Conservation (phyloP, 2,888 invertebrate species). For the Cosmia trapezina region DNA sequence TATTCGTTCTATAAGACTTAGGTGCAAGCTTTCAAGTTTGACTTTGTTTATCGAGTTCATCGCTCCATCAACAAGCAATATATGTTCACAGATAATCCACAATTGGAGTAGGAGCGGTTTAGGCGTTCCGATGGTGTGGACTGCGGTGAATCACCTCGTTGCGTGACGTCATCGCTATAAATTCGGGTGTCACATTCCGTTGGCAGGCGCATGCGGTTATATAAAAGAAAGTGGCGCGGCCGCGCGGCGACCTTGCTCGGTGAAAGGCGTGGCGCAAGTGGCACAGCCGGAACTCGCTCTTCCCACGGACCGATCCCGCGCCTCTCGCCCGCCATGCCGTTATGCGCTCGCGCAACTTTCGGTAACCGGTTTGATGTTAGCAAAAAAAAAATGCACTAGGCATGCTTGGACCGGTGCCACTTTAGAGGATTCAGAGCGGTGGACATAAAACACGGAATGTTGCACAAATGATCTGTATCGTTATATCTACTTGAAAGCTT, state of each 20-base stretch:
- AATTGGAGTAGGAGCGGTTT: conserved; percentile 61
- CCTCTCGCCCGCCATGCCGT: conserved; percentile 76
- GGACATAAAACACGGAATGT: conserved; percentile 75
- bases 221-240: conserved; percentile 90
- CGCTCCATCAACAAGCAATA: conserved; percentile 37
- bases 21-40: background rate
- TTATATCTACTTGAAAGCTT: conserved; percentile 58
- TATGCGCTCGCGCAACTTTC: conserved; percentile 80
- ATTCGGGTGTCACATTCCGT: conserved; percentile 88
- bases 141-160: conserved; percentile 82
- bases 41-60: conserved; percentile 1
- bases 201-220: conserved; percentile 80
- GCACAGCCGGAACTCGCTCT: conserved; percentile 89
- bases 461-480: conserved; percentile 65
- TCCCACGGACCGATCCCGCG: conserved; percentile 85
- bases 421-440: conserved; percentile 67
- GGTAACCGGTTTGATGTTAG: conserved; percentile 81
- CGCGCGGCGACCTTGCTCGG: conserved; percentile 88
- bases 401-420: conserved; percentile 73
- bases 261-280: conserved; percentile 89
- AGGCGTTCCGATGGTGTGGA: conserved; percentile 61
- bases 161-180: conserved; percentile 85
- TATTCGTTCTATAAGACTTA: background rate
- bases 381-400: conserved; percentile 77
- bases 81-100: conserved; percentile 39